phyloP scores from a whole-genome alignment of 1,140 invertebrate species.

The Leptinotarsa texana region DNA sequence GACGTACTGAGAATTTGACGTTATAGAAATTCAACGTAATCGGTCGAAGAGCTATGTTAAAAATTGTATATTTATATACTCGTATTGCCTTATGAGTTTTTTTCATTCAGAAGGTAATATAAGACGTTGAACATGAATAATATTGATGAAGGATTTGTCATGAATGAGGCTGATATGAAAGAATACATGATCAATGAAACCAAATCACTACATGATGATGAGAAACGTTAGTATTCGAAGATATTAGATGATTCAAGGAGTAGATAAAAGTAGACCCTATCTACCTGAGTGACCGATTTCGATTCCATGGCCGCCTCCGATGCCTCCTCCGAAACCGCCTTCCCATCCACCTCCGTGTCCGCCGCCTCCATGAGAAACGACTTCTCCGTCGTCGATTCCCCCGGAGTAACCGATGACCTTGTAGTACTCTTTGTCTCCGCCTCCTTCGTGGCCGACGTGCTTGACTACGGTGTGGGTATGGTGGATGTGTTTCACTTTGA shows the following conservation, averaged over 20 bases:
- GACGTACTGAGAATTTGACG: too few species aligned
- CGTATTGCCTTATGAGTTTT: too few species aligned
- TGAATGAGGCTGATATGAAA: too few species aligned
- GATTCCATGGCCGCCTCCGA: constrained; percentile 45
- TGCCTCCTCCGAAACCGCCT: constrained; percentile 39
- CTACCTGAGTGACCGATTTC: constrained; percentile 42
- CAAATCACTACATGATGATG: background rate
- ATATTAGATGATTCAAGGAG: background rate
- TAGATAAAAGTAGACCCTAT: constrained; percentile 18
- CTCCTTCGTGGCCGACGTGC: constrained; percentile 58
- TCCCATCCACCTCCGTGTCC: constrained; percentile 40
- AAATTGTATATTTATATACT: too few species aligned
- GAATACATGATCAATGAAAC: background rate
- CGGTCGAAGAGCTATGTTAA: too few species aligned
- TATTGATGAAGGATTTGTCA: too few species aligned
- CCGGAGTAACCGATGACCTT: constrained; percentile 56
- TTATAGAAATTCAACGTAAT: too few species aligned
- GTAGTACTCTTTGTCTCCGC: constrained; percentile 51
- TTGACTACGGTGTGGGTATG: constrained; percentile 66
- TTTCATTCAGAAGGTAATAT: too few species aligned
- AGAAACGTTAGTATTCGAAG: background rate
- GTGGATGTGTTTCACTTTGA: constrained; percentile 64
- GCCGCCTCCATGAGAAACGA: constrained; percentile 36
- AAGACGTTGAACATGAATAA: too few species aligned
- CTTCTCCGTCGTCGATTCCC: constrained; percentile 49